A percentile compares a stretch with the other conserved stretches of the same genome.
Evolutionary conservation across 1,140 invertebrate genomes (phyloP).

Genomic region (Zaprionus nigranus): DNA sequence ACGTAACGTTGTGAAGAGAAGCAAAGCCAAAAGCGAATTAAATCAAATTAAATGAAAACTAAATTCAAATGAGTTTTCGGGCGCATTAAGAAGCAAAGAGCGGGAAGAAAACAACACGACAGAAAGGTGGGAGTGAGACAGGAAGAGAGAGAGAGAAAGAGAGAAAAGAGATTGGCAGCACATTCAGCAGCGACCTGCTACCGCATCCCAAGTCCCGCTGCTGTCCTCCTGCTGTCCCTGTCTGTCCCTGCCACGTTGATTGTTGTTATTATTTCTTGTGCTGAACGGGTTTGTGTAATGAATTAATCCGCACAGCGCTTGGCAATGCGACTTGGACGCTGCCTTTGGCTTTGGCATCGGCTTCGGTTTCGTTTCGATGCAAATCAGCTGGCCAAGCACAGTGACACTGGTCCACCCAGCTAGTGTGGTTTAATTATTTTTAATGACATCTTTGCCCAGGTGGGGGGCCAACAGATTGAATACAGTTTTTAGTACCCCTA

Average conservation of each 20-base stretch:
- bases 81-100: constrained; percentile 59
- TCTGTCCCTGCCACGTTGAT: constrained; percentile 50
- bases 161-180: constrained; percentile 39
- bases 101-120: constrained; percentile 16
- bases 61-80: constrained; percentile 84
- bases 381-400: constrained; percentile 64
- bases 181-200: constrained; percentile 35
- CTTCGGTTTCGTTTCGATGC: constrained; percentile 71
- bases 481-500: not conserved
- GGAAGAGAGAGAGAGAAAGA: not conserved
- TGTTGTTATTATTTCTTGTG: constrained; percentile 81
- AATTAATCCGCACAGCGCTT: constrained; percentile 83
- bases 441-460: constrained; percentile 32
- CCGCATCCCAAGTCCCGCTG: constrained; percentile 7
- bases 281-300: constrained; percentile 83
- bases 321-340: constrained; percentile 80
- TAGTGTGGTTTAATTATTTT: not conserved
- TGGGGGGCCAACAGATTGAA: not conserved
- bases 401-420: constrained; percentile 39
- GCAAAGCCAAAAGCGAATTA: constrained; percentile 65
- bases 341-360: constrained; percentile 65
- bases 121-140: not conserved
- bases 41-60: constrained; percentile 84
- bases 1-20: constrained; percentile 30
- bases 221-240: not conserved